Evolutionary conservation across 2,113 vertebrate species (phyloP).

Genomic region (Pao palembangensis): DNA sequence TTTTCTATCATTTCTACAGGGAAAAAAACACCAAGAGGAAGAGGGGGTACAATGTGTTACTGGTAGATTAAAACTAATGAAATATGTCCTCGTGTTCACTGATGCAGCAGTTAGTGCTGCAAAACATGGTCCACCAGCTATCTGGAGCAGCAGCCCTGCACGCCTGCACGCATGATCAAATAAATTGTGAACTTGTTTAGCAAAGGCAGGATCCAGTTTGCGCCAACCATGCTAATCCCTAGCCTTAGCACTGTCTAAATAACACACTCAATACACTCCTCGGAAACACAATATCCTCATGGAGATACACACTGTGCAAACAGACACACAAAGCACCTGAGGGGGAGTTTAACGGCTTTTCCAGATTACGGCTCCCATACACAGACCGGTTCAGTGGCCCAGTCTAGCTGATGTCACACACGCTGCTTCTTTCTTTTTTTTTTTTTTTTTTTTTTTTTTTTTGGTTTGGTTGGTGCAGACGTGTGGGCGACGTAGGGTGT

Average conservation of each 20-base stretch:
- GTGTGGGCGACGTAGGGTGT: conserved; percentile 60
- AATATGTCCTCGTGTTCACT: background rate
- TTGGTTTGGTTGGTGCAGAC: too few species aligned
- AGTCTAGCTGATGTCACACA: conserved; percentile 52
- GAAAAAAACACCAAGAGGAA: too few species aligned
- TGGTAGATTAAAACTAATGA: too few species aligned
- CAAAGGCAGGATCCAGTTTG: conserved; percentile 31
- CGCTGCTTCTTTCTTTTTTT: background rate
- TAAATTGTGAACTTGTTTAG: conserved; percentile 35
- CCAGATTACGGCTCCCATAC: conserved; percentile 35
- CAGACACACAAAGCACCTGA: conserved; percentile 38
- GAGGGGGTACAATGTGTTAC: too few species aligned
- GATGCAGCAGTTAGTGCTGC: background rate
- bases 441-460: conserved; percentile 12
- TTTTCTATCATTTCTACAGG: too few species aligned
- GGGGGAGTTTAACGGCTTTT: conserved; percentile 62
- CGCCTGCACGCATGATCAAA: background rate
- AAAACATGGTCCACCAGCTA: conserved; percentile 3
- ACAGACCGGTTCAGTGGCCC: conserved; percentile 56
- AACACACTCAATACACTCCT: conserved; percentile 17
- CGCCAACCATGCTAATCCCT: conserved; percentile 49
- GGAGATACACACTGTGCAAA: conserved; percentile 36
- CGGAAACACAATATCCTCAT: conserved; percentile 45
- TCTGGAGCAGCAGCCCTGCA: background rate
- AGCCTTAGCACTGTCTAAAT: conserved; percentile 33